These are phyloP conservation scores for Ageneiosus marmoratus DNA, from an alignment of 2,113 vertebrate species.

Conservation along the genomic window DNA sequence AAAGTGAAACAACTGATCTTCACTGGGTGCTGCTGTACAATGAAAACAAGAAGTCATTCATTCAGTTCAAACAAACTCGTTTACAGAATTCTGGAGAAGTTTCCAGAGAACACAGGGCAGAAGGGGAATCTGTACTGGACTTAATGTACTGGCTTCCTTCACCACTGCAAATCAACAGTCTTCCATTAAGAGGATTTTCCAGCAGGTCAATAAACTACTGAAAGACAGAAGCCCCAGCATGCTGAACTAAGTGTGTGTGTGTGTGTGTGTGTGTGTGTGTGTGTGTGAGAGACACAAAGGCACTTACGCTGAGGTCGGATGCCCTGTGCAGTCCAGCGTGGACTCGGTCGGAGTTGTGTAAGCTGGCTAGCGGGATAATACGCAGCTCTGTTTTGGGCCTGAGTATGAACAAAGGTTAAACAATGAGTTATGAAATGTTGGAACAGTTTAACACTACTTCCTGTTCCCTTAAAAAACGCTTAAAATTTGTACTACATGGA, in stretches of 20 bases:
- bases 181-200: no score
- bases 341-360: slow-evolving; percentile 91
- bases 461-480: no score
- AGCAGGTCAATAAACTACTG: background rate
- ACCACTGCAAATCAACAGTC: background rate
- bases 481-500: no score
- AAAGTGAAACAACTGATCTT: background rate
- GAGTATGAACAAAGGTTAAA: slow-evolving; percentile 1
- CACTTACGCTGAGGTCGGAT: slow-evolving; percentile 95
- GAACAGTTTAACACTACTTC: background rate
- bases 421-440: background rate
- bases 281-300: background rate
- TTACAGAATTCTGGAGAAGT: background rate
- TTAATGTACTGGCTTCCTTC: background rate
- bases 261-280: background rate
- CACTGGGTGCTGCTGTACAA: background rate
- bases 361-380: slow-evolving; percentile 97
- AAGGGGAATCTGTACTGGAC: background rate
- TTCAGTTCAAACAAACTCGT: background rate
- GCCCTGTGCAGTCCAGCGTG: slow-evolving; percentile 95
- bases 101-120: background rate
- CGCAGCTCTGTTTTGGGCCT: slow-evolving; percentile 97
- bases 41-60: background rate
- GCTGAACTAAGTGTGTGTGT: background rate
- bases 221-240: background rate